These are phyloP conservation scores for Chrysoperla carnea DNA, from an alignment of 1,140 invertebrate species.

Conservation along the genomic window DNA sequence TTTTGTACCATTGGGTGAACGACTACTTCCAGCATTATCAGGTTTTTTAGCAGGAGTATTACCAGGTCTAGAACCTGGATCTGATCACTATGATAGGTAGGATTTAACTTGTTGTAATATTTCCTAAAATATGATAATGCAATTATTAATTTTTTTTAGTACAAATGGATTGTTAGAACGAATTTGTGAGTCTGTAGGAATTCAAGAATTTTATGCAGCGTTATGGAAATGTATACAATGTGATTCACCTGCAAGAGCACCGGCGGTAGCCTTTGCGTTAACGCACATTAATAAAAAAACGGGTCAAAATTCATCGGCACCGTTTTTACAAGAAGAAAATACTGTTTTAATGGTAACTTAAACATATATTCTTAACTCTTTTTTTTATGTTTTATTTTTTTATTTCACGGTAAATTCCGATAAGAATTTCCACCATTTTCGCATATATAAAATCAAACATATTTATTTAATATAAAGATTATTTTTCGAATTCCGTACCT, in stretches of 20 bases:
- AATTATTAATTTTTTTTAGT: not conserved
- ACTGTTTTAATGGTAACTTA: not conserved
- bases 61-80: constrained; percentile 77
- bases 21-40: constrained; percentile 66
- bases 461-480: no score
- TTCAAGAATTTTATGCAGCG: constrained; percentile 69
- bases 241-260: constrained; percentile 67
- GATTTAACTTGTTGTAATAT: not conserved
- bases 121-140: not conserved
- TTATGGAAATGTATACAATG: constrained; percentile 77
- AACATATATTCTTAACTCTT: not conserved
- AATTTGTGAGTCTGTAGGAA: constrained; percentile 33
- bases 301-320: constrained; percentile 4
- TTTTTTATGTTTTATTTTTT: no score
- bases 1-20: constrained; percentile 69
- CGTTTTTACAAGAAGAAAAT: not conserved
- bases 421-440: no score
- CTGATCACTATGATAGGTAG: constrained; percentile 73
- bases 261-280: constrained; percentile 67
- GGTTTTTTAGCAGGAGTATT: constrained; percentile 75
- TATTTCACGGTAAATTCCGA: no score
- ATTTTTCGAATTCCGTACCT: no score
- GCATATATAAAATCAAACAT: no score
- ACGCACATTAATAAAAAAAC: constrained; percentile 66
- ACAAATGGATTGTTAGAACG: not conserved